These are phyloP conservation scores for Mythimna vitellina DNA, from an alignment of 2,888 invertebrate genomes.

Conservation along the genomic window DNA sequence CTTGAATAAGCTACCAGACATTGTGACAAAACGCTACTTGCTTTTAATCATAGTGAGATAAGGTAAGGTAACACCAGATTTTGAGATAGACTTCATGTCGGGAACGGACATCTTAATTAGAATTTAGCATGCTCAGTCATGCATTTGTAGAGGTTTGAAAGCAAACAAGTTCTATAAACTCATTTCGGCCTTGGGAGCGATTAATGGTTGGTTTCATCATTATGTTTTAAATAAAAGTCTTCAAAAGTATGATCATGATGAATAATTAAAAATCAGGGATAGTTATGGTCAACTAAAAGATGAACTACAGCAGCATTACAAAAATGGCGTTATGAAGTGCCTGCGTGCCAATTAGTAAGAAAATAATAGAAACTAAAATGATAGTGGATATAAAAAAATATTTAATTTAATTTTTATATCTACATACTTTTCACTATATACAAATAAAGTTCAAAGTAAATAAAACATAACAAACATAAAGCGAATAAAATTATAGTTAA, in stretches of 20 bases:
- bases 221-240: constrained; percentile 1
- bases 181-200: background rate
- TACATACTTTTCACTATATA: constrained; percentile 65
- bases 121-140: background rate
- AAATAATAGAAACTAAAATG: constrained; percentile 65
- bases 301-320: constrained; percentile 25
- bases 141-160: background rate
- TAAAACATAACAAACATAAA: constrained; percentile 62
- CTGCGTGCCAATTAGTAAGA: constrained; percentile 55
- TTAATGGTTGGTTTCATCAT: background rate
- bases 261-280: constrained; percentile 21
- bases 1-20: too few relatives aligned
- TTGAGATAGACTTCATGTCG: background rate
- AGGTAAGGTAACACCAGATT: background rate
- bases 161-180: background rate
- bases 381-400: constrained; percentile 62
- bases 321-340: constrained; percentile 33
- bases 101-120: background rate
- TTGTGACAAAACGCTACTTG: background rate
- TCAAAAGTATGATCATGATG: constrained; percentile 7
- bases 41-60: background rate
- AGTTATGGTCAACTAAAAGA: constrained; percentile 14
- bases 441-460: constrained; percentile 64
- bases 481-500: constrained; percentile 55
- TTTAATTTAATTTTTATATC: constrained; percentile 63